Base-by-base conservation (phyloP, 2,113 vertebrate genomes). In the Silurus glanis region DNA sequence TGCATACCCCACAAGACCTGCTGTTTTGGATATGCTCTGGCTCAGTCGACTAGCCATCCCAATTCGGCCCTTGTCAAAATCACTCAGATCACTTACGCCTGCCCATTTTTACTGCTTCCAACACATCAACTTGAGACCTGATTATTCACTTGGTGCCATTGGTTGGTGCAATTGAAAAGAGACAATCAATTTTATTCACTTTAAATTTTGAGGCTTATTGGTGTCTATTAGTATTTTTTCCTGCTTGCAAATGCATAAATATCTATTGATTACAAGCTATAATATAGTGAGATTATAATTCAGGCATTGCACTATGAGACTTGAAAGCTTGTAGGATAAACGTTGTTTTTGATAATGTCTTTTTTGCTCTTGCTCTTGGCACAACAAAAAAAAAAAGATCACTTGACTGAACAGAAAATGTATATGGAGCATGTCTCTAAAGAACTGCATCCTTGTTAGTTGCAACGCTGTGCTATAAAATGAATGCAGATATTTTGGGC, bases 341-440 rank as follows among this genome's bases (percentile, higher is more conserved):
- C 37, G 28, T 76, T 23, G 47, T 76, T 85, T 85, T 67, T 71
- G 59, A 85, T 37, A 37, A 17, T 45, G 21, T 58, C 21, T 28
- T 53, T 55, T 23, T 67, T 62, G 49, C 49, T 59, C 45, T 76
- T n/a, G 14, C 19, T 78, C 14, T 81, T 62, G 53, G 53, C 25
- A 19, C 55, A 80, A 80, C 21, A 80, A 69, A 2, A 25, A 25
- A 25, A 13, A 16, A 49, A 25, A 66, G 23, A 45, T 1, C 5
- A 58, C 28, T 16, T 75, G 7, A 72, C 75, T 28, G 10, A 62
- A 21, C 82, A 83, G 71, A 79, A 80, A 56, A 58, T 80, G 71
- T 83, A 83, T 53, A 78, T 85, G 21, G 81, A 88, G 55, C 84
- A 83, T 16, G 81, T 86, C 80, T 88, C 87, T 71, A 21, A 61